phyloP scores from a whole-genome alignment of 2,888 invertebrate genomes.

The Leucoma salicis region DNA sequence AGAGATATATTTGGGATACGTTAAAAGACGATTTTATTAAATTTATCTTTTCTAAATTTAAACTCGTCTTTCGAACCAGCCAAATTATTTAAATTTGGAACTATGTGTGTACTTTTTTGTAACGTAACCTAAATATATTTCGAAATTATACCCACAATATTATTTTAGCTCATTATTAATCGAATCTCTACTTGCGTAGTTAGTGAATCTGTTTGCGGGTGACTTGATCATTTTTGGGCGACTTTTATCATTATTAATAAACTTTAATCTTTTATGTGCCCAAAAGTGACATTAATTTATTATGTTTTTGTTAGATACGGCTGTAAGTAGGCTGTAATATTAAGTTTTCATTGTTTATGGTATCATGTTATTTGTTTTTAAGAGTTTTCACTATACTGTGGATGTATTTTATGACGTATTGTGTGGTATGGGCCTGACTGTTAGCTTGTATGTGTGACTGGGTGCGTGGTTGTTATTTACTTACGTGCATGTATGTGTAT shows the following conservation, averaged over 20 bases:
- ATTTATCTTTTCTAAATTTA: background rate
- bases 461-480: slow-evolving; percentile 22
- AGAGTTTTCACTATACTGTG: slow-evolving; percentile 34
- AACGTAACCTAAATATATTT: slow-evolving; percentile 34
- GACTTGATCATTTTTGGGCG: slow-evolving; percentile 23
- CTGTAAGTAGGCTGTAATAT: slow-evolving; percentile 41
- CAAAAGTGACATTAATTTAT: slow-evolving; percentile 10
- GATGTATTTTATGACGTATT: slow-evolving; percentile 47
- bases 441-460: slow-evolving; percentile 37
- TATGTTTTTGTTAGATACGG: slow-evolving; percentile 24
- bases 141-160: slow-evolving; percentile 16
- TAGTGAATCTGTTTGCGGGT: slow-evolving; percentile 18
- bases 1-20: slow-evolving; percentile 26
- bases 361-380: slow-evolving; percentile 51
- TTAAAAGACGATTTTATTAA: background rate
- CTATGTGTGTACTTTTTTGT: background rate
- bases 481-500: slow-evolving; percentile 31
- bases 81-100: background rate
- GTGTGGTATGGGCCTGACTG: slow-evolving; percentile 42
- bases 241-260: slow-evolving; percentile 24
- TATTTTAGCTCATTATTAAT: slow-evolving; percentile 30
- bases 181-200: slow-evolving; percentile 39
- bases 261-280: slow-evolving; percentile 10
- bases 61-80: background rate
- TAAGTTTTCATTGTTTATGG: slow-evolving; percentile 68